Evolutionary conservation across 1,140 invertebrate genomes (phyloP).

Genomic region (Mylabris phalerata): DNA sequence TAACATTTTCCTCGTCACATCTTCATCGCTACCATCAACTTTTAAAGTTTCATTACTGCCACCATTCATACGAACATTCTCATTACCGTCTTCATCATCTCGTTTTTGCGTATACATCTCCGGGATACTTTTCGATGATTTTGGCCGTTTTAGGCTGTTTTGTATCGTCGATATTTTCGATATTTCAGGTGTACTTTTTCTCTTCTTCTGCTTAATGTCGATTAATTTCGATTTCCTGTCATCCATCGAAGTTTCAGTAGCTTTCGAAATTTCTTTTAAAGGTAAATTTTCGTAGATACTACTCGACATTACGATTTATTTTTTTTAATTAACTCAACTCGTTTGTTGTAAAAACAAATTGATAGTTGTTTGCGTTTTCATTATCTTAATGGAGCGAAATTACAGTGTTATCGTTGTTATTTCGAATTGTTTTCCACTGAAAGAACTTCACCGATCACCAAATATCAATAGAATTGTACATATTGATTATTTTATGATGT

Average conservation of each 20-base stretch:
- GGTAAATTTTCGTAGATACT: slow-evolving; percentile 34
- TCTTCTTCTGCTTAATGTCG: slow-evolving; percentile 26
- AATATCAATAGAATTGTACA: no score
- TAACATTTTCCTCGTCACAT: slow-evolving; percentile 24
- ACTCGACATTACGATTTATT: no score
- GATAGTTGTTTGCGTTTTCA: slow-evolving; percentile 12
- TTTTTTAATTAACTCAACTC: no score
- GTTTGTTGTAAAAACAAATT: not conserved
- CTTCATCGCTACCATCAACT: slow-evolving; percentile 18
- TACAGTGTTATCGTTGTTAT: not conserved
- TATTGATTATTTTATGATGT: no score
- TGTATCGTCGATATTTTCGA: slow-evolving; percentile 20
- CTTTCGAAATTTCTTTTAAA: slow-evolving; percentile 26
- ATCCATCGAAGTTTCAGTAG: slow-evolving; percentile 10
- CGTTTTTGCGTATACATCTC: slow-evolving; percentile 28
- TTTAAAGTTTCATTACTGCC: slow-evolving; percentile 29
- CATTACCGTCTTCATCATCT: slow-evolving; percentile 6
- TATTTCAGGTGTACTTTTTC: slow-evolving; percentile 29
- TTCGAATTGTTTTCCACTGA: no score
- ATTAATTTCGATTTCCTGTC: slow-evolving; percentile 24
- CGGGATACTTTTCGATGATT: slow-evolving; percentile 27
- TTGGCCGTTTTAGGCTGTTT: slow-evolving; percentile 11
- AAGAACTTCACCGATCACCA: no score
- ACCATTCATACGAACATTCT: slow-evolving; percentile 1
- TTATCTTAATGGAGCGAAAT: slow-evolving; percentile 11